Evolutionary conservation across 1,140 invertebrate species (phyloP), one percentile per base, ranked within the genome.

Genomic region (Drosophila kepulauana): DNA sequence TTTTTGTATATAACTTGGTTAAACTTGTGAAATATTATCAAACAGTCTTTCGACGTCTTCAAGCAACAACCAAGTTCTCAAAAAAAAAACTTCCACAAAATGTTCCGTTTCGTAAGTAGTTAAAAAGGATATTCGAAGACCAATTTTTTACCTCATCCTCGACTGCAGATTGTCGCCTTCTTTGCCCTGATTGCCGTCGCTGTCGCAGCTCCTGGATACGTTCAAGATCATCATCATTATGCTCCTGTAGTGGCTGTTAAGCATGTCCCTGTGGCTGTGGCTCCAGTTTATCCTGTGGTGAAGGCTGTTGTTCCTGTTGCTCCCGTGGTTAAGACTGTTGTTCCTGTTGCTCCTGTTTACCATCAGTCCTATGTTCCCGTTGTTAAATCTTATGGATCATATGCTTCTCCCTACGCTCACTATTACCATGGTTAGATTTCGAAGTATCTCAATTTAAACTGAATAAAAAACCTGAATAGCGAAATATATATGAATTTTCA

Each of bases 81-180:
- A 30, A 35, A 6, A 6, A 33, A 45, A 38, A 38, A 1, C 33
- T 35, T 35, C 3, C 11, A 0, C 25, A 81, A 77, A 0, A 81
- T 81, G 78, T 81, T 56, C 45, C 79, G 79, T 45, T 43, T 63
- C 7, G 79, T 81, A 61, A 77, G 78, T 80, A 30, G 3, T 6
- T 25, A 43, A 38, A 3, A 8, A 38, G 7, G 3, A 57, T 2
- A 11, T 8, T 62, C 6, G 3, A 2, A 45, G 5, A 10, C 10
- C 5, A 11, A 15, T 6, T 3, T 25, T 1, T 16, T 11, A 7
- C 2, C 0, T 0, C 5, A 16, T 16, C 1, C 38, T 20, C 6
- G 25, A 1, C 7, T 41, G 1, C 0, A 81, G 78, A 51, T 81
- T 49, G 63, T 75, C 11, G 58, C 63, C 6, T 33, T 81, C 48